Percentiles rank a stretch among this genome's conserved stretches.
Evolutionary conservation across 2,888 invertebrate genomes (phyloP).

Genomic region (Odontothrips loti): DNA sequence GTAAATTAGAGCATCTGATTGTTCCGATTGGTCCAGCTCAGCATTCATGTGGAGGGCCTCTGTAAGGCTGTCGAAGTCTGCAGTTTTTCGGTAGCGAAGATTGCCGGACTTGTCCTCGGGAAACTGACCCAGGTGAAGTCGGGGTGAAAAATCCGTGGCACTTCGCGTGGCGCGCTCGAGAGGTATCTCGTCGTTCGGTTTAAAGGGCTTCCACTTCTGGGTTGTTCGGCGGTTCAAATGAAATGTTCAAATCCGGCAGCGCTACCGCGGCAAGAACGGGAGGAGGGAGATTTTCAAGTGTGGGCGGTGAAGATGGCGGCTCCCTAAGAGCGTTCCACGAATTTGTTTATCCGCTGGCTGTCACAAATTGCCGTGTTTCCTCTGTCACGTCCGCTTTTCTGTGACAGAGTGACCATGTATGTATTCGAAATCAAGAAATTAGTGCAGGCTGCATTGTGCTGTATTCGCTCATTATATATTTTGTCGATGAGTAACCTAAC

Average conservation of each 20-base stretch:
- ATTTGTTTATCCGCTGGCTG: neutral
- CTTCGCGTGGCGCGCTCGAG: too few relatives aligned
- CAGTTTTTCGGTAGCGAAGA: too few relatives aligned
- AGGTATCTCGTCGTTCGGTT: too few relatives aligned
- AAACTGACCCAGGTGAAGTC: too few relatives aligned
- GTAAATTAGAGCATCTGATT: too few relatives aligned
- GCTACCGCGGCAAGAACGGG: neutral
- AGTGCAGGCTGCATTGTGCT: neutral
- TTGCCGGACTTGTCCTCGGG: too few relatives aligned
- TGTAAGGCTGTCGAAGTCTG: too few relatives aligned
- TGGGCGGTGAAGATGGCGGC: slow-evolving; percentile 19
- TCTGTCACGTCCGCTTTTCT: neutral
- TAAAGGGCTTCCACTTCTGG: neutral
- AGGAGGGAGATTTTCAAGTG: neutral
- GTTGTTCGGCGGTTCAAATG: neutral
- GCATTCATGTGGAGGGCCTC: too few relatives aligned
- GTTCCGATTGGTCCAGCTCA: too few relatives aligned
- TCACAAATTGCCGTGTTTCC: neutral
- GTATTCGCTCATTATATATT: neutral
- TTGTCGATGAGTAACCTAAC: neutral
- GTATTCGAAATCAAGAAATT: neutral
- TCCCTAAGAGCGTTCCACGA: neutral
- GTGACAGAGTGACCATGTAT: neutral
- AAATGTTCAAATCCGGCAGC: neutral
- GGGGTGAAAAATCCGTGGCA: too few relatives aligned